Evolutionary conservation across 2,888 invertebrate genomes (phyloP).

Genomic region (Syrista parreyssii): DNA sequence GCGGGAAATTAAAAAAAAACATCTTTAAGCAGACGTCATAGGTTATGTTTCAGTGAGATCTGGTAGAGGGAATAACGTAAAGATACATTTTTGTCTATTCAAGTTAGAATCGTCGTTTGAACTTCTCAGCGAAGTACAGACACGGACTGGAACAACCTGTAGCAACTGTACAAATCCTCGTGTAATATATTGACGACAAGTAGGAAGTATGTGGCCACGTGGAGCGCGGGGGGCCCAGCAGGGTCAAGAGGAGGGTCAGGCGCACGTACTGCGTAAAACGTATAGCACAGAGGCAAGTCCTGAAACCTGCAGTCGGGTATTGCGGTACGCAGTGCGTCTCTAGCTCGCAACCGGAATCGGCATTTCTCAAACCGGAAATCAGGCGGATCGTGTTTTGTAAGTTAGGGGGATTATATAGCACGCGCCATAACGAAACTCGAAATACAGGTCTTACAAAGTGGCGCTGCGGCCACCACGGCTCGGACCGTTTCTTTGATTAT

Average conservation of each 20-base stretch:
- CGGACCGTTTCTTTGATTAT: constrained; percentile 39
- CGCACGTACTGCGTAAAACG: background rate
- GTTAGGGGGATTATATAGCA: constrained; percentile 1
- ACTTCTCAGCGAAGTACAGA: background rate
- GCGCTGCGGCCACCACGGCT: constrained; percentile 22
- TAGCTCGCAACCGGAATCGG: constrained; percentile 44
- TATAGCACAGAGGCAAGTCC: constrained; percentile 3
- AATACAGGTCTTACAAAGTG: constrained; percentile 49
- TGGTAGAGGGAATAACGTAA: background rate
- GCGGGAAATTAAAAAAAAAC: background rate
- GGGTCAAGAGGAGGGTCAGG: constrained; percentile 10
- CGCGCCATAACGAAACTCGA: constrained; percentile 42
- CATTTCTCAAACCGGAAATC: constrained; percentile 47
- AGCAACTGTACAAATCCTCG: background rate
- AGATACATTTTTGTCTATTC: background rate
- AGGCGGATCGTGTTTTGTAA: constrained; percentile 19
- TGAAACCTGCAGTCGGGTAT: constrained; percentile 6
- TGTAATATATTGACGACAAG: background rate
- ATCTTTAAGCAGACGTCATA: background rate
- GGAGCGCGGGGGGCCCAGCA: background rate
- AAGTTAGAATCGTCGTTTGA: background rate
- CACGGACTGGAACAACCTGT: background rate
- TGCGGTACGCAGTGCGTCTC: constrained; percentile 17
- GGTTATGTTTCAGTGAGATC: background rate
- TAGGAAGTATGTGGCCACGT: background rate